Evolutionary conservation across 2,888 invertebrate species (phyloP).

Genomic region (Dryobotodes eremita): DNA sequence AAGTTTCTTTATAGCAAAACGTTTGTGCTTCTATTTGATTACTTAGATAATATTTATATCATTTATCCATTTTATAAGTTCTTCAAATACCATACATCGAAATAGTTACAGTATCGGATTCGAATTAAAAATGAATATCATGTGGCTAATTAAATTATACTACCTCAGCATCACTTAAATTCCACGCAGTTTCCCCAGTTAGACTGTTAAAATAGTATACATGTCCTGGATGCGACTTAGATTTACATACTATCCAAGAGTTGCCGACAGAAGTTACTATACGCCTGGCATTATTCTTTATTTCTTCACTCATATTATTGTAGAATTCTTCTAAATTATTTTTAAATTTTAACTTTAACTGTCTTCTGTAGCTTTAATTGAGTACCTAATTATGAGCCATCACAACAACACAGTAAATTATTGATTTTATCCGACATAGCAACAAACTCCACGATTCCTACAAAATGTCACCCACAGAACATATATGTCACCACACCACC

Average conservation of each 20-base stretch:
- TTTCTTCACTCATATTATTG: conserved; percentile 51
- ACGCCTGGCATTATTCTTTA: conserved; percentile 32
- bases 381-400: neutral
- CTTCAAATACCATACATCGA: neutral
- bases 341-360: neutral
- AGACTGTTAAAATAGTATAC: conserved; percentile 83
- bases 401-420: neutral
- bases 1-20: neutral
- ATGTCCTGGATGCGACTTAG: conserved; percentile 77
- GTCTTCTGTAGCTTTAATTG: neutral
- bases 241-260: conserved; percentile 80
- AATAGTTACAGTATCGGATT: neutral
- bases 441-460: neutral
- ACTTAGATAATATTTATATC: no score
- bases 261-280: conserved; percentile 71
- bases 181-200: conserved; percentile 82
- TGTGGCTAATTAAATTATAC: neutral
- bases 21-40: neutral
- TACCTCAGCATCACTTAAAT: conserved; percentile 81
- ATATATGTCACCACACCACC: neutral
- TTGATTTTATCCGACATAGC: neutral
- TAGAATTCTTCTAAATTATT: neutral
- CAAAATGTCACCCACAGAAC: neutral
- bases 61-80: neutral
- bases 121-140: neutral